Conservation (phyloP, 2,888 invertebrate genomes). For the Cloeon dipterum region DNA sequence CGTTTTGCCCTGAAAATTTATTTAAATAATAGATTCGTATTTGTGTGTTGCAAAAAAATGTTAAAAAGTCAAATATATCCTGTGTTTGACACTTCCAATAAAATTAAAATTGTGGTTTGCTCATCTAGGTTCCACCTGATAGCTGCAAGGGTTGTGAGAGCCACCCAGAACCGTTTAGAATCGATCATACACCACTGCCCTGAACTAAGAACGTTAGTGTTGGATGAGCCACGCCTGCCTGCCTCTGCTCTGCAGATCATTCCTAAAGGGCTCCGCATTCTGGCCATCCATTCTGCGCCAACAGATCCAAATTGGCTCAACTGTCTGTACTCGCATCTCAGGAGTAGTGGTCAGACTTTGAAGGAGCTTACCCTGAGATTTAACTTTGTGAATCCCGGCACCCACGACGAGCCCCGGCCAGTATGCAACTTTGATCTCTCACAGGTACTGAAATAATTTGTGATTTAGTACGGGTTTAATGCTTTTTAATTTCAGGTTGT, state of each 20-base stretch:
- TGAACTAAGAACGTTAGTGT: slow-evolving; percentile 16
- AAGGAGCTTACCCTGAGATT: slow-evolving; percentile 17
- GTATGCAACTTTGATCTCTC: slow-evolving; percentile 15
- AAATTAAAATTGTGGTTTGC: no score
- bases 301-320: slow-evolving; percentile 16
- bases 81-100: no score
- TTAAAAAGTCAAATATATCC: no score
- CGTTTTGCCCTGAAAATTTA: slow-evolving; percentile 8
- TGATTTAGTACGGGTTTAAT: neutral
- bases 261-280: slow-evolving; percentile 14
- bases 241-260: slow-evolving; percentile 17
- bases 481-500: slow-evolving; percentile 11
- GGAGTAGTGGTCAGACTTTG: slow-evolving; percentile 15
- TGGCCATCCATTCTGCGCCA: slow-evolving; percentile 18
- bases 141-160: slow-evolving; percentile 16
- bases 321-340: slow-evolving; percentile 17
- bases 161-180: slow-evolving; percentile 16
- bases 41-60: no score
- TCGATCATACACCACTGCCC: slow-evolving; percentile 18
- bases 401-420: slow-evolving; percentile 10
- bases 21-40: no score
- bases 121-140: slow-evolving; percentile 17
- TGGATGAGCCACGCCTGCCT: slow-evolving; percentile 19
- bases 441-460: neutral
- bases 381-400: slow-evolving; percentile 12